Evolutionary conservation across 2,888 invertebrate species (phyloP).

Genomic region (Prosapia bicincta): DNA sequence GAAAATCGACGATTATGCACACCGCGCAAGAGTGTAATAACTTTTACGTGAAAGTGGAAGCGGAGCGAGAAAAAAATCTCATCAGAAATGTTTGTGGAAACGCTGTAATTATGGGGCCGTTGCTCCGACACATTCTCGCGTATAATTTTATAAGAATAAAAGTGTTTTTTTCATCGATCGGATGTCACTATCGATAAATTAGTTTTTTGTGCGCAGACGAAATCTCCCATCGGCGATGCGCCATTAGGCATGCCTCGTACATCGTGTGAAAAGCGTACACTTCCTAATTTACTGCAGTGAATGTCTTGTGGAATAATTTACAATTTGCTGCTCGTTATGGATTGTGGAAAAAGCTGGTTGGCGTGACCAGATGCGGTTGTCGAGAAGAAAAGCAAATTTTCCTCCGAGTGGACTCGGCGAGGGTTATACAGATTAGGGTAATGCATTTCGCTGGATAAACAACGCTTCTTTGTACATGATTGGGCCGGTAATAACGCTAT

Average conservation of each 20-base stretch:
- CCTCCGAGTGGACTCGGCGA: background rate
- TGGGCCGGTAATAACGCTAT: too few species aligned
- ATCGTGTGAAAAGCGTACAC: slow-evolving; percentile 1
- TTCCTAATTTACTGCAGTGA: slow-evolving; percentile 7
- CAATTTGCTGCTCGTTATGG: slow-evolving; percentile 14
- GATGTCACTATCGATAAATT: background rate
- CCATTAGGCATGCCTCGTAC: background rate
- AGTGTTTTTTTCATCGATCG: background rate
- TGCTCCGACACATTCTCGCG: background rate
- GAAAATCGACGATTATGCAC: background rate
- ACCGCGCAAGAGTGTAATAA: background rate
- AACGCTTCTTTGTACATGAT: too few species aligned
- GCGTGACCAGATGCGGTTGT: background rate
- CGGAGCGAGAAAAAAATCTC: background rate
- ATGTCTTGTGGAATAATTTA: slow-evolving; percentile 19
- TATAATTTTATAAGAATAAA: background rate
- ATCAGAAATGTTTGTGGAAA: background rate
- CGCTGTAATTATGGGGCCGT: background rate
- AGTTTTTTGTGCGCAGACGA: background rate
- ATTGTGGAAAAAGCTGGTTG: background rate
- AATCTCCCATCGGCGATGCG: background rate
- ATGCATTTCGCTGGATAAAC: too few species aligned
- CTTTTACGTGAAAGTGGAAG: background rate
- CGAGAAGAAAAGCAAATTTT: background rate
- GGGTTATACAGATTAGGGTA: too few species aligned